phyloP scores from a whole-genome alignment of 2,888 invertebrate genomes.

The Cybosia mesomella region DNA sequence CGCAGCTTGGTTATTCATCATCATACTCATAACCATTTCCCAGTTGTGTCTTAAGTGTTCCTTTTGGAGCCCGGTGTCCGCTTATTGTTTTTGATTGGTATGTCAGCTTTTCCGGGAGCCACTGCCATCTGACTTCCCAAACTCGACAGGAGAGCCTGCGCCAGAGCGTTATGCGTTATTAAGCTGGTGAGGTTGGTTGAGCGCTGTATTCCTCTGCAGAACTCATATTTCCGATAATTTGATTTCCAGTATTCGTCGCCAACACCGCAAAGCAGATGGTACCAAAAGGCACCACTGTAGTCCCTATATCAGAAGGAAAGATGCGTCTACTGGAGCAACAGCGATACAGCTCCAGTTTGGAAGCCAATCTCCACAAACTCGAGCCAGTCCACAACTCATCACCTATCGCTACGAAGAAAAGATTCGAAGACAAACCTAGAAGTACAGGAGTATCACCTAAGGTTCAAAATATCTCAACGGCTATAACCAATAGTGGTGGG shows the following conservation, averaged over 20 bases:
- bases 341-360: slow-evolving; percentile 88
- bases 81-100: too few relatives aligned
- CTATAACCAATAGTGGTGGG: slow-evolving; percentile 32
- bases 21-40: too few relatives aligned
- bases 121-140: too few relatives aligned
- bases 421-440: slow-evolving; percentile 44
- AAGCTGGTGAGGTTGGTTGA: too few relatives aligned
- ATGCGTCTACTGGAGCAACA: slow-evolving; percentile 85
- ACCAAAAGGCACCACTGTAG: slow-evolving; percentile 74
- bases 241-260: slow-evolving; percentile 72
- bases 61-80: too few relatives aligned
- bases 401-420: slow-evolving; percentile 52
- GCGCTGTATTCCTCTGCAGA: too few relatives aligned
- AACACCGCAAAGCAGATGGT: slow-evolving; percentile 68
- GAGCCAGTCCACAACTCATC: slow-evolving; percentile 66
- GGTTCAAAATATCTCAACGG: slow-evolving; percentile 58
- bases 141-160: too few relatives aligned
- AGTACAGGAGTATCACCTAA: slow-evolving; percentile 58
- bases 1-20: too few relatives aligned
- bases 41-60: too few relatives aligned
- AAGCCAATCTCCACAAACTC: slow-evolving; percentile 84
- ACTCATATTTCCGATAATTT: background rate
- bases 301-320: slow-evolving; percentile 87
- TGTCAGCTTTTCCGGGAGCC: too few relatives aligned
- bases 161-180: too few relatives aligned